phyloP scores from a whole-genome alignment of 1,140 invertebrate genomes.

The Rhagoletis zephyria region DNA sequence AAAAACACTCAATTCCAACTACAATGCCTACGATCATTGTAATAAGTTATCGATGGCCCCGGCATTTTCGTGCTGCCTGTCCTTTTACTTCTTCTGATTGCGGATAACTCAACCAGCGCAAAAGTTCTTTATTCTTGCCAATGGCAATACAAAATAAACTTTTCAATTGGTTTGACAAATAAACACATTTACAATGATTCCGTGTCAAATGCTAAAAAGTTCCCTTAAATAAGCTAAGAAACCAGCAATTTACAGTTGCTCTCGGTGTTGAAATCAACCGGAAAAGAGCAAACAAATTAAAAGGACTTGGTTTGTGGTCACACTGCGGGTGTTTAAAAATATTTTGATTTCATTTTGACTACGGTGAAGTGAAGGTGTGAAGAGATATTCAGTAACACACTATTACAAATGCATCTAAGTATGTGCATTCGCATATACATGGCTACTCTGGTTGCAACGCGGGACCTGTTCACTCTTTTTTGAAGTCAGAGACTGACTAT shows the following conservation, averaged over 20 bases:
- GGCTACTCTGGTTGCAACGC: too few species aligned
- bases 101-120: background rate
- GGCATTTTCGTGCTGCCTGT: background rate
- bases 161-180: conserved; percentile 48
- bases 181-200: conserved; percentile 50
- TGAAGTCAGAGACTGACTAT: too few species aligned
- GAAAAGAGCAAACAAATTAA: conserved; percentile 25
- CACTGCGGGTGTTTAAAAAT: conserved; percentile 22
- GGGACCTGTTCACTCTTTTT: too few species aligned
- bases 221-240: conserved; percentile 48
- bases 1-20: background rate
- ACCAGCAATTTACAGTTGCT: conserved; percentile 41
- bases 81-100: background rate
- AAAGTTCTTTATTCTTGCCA: background rate
- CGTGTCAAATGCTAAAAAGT: conserved; percentile 35
- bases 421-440: too few species aligned
- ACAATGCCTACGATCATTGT: background rate
- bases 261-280: conserved; percentile 39
- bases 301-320: conserved; percentile 44
- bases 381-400: too few species aligned
- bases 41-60: background rate
- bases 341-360: background rate
- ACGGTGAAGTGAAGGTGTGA: background rate
- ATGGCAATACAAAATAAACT: conserved; percentile 19
- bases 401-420: too few species aligned